Evolutionary conservation across 2,113 vertebrate genomes (phyloP).

Genomic region (Eretmodus cyanostictus): DNA sequence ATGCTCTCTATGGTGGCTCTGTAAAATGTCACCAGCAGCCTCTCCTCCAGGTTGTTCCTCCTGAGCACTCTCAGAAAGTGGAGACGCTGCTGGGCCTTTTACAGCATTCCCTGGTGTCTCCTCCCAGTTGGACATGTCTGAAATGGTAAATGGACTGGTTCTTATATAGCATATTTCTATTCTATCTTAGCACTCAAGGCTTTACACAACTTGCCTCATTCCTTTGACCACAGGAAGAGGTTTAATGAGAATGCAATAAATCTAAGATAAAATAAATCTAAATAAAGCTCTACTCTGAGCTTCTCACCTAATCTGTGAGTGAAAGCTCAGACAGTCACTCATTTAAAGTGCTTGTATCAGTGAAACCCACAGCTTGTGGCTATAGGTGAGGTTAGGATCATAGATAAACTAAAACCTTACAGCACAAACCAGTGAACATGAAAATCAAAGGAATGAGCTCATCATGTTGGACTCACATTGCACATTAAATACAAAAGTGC

Average conservation of each 20-base stretch:
- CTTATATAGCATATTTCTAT: not conserved
- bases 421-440: not conserved
- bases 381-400: not conserved
- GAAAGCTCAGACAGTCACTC: not conserved
- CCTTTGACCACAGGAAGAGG: rapidly evolving
- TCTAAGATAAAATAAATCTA: not conserved
- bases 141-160: not conserved
- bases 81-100: no score
- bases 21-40: no score
- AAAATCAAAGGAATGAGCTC: not conserved
- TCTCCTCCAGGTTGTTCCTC: no score
- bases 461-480: not conserved
- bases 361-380: not conserved
- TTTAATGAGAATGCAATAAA: not conserved
- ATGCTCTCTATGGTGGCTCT: no score
- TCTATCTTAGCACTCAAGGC: not conserved
- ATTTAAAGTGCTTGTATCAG: not conserved
- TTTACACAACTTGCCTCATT: not conserved
- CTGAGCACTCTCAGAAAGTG: no score
- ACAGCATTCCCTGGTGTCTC: not conserved
- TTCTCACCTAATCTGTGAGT: not conserved
- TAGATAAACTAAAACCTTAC: not conserved
- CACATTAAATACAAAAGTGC: not conserved
- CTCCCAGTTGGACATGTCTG: rapidly evolving
- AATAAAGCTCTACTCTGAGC: not conserved